Base-by-base conservation (phyloP, 1,140 invertebrate species). In the Drosophila subpulchrella region DNA sequence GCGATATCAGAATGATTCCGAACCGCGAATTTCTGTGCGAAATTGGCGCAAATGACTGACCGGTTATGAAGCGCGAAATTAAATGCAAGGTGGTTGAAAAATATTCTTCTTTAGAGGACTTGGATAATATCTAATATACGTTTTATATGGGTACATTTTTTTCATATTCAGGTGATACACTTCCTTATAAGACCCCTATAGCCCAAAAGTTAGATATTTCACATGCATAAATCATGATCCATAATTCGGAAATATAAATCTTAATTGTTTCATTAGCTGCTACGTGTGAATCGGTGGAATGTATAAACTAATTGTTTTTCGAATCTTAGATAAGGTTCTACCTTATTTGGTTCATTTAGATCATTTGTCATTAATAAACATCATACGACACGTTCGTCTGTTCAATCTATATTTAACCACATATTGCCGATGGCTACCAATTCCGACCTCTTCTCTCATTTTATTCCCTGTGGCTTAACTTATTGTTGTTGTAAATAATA, bases 311-410 rank as follows among this genome's bases (percentile, higher is more conserved):
- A 10, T 34, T 34, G 7, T 34, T 12, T 5, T 38, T 32, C 1
- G 15, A 32, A 15, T 41, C 48, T 46, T 46, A 44, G 42, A 44
- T 17, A 44, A 44, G 42, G 42, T 20, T 48, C 30, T 38, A 76
- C 39, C 79, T 44, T 71, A 61, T 75, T 61, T 58, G 57, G 68
- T 73, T 78, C 57, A 81, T 68, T 63, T 17, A 71, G 57, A 15
- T 13, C n/a, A 65, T 77, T 77, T 81, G 73, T 77, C 73, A 85
- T 77, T 60, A 13, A 10, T 60, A 36, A 59, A 66, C 54, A 84
- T 76, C 81, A 41, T 60, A 48, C 59, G 48, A 54, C 36, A 38
- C 39, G 47, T 56, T 65, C 47, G 62, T 59, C 44, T 78, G 27
- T 58, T 30, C 46, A n/a, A 36, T 80, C 48, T 80, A 80, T 75